Conservation (phyloP, 2,888 invertebrate genomes). For the Sinohyriopsis cumingii region DNA sequence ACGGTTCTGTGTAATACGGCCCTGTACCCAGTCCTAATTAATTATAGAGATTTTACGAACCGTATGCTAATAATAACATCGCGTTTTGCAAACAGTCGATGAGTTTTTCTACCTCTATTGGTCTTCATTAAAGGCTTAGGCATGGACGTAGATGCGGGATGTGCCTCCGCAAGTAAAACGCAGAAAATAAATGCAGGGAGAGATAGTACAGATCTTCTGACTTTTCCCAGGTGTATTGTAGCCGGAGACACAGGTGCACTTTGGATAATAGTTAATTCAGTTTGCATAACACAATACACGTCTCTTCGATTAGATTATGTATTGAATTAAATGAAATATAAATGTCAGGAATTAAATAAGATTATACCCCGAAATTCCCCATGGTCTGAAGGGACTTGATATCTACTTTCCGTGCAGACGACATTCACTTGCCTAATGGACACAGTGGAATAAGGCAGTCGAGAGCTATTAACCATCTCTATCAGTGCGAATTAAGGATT, state of each 20-base stretch:
- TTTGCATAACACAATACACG: conserved; percentile 62
- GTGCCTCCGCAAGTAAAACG: conserved; percentile 28
- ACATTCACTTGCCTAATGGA: too few species aligned
- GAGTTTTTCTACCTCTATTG: conserved; percentile 8
- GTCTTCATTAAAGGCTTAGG: conserved; percentile 31
- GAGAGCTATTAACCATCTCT: too few species aligned
- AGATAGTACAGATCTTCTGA: conserved; percentile 15
- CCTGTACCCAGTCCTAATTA: too few species aligned
- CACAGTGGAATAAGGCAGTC: too few species aligned
- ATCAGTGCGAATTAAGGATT: too few species aligned
- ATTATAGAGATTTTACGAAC: too few species aligned
- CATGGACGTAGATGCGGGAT: conserved; percentile 22
- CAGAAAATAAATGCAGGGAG: conserved; percentile 29
- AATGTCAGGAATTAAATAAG: conserved; percentile 31
- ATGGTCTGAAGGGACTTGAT: too few species aligned
- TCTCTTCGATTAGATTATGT: conserved; percentile 53
- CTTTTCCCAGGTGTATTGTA: conserved; percentile 12
- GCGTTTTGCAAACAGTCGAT: too few species aligned
- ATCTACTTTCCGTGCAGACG: too few species aligned
- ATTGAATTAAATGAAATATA: conserved; percentile 49
- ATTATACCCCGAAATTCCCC: conserved; percentile 24
- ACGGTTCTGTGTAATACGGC: too few species aligned
- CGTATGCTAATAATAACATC: too few species aligned
- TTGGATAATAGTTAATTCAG: conserved; percentile 29
- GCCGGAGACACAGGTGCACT: conserved; percentile 38